phyloP scores from a whole-genome alignment of 2,888 invertebrate genomes.

The Lasiommata megera region DNA sequence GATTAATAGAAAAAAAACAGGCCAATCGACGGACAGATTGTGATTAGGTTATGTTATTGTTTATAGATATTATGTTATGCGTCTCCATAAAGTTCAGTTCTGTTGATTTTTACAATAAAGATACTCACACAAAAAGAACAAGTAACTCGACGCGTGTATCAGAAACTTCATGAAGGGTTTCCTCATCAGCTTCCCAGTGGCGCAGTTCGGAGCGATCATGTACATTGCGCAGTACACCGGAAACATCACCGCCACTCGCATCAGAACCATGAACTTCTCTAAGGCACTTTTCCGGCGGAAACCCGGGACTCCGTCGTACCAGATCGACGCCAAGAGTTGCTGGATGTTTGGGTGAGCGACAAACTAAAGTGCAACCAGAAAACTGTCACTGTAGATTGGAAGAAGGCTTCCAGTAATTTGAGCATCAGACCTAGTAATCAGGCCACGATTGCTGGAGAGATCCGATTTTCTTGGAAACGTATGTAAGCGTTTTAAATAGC shows the following conservation, averaged over 20 bases:
- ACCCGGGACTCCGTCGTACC: slow-evolving; percentile 98
- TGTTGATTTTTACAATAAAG: too few species aligned
- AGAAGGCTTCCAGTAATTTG: too few species aligned
- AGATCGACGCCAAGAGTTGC: slow-evolving; percentile 93
- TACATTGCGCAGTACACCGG: slow-evolving; percentile 93
- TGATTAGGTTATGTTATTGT: too few species aligned
- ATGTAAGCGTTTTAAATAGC: too few species aligned
- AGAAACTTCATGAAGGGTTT: slow-evolving; percentile 99
- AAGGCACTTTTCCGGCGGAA: slow-evolving; percentile 90
- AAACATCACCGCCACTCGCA: slow-evolving; percentile 90
- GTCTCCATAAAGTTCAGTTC: too few species aligned
- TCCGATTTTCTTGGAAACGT: too few species aligned
- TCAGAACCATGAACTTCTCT: slow-evolving; percentile 87
- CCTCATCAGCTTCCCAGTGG: slow-evolving; percentile 90
- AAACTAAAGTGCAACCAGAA: slow-evolving; percentile 81
- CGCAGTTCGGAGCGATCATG: slow-evolving; percentile 91
- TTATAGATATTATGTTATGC: too few species aligned
- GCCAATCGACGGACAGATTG: too few species aligned
- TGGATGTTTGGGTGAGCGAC: slow-evolving; percentile 98
- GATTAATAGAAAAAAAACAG: too few species aligned
- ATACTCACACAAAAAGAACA: slow-evolving; percentile 94
- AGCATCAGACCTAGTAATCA: too few species aligned
- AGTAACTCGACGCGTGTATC: slow-evolving; percentile 95
- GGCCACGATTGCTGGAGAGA: too few species aligned
- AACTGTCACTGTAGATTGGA: too few species aligned